Evolutionary conservation across 2,113 vertebrate species (phyloP), one percentile per base, ranked within the genome.

Genomic region (Eubucco bourcierii): DNA sequence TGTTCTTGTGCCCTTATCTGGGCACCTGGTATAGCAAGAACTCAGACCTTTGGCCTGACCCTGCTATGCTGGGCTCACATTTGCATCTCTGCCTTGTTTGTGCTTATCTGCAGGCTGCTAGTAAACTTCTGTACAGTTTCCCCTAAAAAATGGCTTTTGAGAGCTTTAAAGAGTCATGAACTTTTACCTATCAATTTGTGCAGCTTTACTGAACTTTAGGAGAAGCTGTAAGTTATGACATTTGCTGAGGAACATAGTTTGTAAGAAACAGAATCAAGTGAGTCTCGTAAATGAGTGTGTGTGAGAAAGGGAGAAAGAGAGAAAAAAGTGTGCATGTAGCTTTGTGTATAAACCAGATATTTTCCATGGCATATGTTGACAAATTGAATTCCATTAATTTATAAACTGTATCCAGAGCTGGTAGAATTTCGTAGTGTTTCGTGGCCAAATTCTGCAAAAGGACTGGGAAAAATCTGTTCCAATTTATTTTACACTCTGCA

Each of bases 11-110:
- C 76, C 82, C 88, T 95, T 96, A 95, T 93, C 95, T 94, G 80
- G 85, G 88, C 85, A 95, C 70, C 92, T 78, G 65, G 65, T 68
- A 67, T 28, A 86, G 85, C 80, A 80, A 75, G 95, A 95, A 84
- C 88, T 84, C 73, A 91, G 92, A 94, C 88, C 95, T 96, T 94
- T 94, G 95, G 68, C 80, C 82, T 94, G 90, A 94, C 80, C 63
- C 68, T 81, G 79, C 64, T 41, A 21, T 76, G 68, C 61, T 90
- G 83, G 76, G 94, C 92, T 90, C 12, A 0, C 88, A 83, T 95
- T 95, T 80, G 82, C 83, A 83, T 12, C 93, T 75, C 90, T 90
- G 85, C 89, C 72, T 90, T 80, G 59, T 84, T 72, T 88, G 79
- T 53, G 64, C 84, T 96, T 92, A 92, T 84, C 94, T 92, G 60